These are phyloP conservation scores for Habroteleia sp. DNA, from an alignment of 2,888 invertebrate genomes.

Conservation along the genomic window DNA sequence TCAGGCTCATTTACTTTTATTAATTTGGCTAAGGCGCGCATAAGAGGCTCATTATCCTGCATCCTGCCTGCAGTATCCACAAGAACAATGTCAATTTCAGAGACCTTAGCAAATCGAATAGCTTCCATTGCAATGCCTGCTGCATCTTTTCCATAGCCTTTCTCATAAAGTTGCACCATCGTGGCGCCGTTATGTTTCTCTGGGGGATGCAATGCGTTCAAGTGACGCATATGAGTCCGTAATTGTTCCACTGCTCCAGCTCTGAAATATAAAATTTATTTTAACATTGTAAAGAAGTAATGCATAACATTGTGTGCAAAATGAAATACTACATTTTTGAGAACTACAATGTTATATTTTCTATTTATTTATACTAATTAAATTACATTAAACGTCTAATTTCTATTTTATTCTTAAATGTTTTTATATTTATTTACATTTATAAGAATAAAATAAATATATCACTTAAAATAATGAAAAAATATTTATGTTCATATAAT, in stretches of 20 bases:
- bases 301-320: no score
- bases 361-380: no score
- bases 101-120: constrained; percentile 92
- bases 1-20: constrained; percentile 99
- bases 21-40: constrained; percentile 98
- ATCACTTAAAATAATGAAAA: no score
- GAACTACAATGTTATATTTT: no score
- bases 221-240: constrained; percentile 94
- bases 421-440: no score
- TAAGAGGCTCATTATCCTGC: constrained; percentile 99
- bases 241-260: constrained; percentile 99
- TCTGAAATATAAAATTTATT: constrained; percentile 79
- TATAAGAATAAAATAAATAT: no score
- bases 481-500: no score
- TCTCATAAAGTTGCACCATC: constrained; percentile 98
- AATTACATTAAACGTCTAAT: no score
- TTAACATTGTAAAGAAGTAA: constrained; percentile 17
- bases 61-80: constrained; percentile 99
- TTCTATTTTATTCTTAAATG: no score
- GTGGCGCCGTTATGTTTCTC: constrained; percentile 85
- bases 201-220: constrained; percentile 96
- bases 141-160: constrained; percentile 99
- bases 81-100: constrained; percentile 93
- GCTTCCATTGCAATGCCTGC: constrained; percentile 99
- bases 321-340: no score